Conservation (phyloP, 1,140 invertebrate species). For the Drosophila jambulina region DNA sequence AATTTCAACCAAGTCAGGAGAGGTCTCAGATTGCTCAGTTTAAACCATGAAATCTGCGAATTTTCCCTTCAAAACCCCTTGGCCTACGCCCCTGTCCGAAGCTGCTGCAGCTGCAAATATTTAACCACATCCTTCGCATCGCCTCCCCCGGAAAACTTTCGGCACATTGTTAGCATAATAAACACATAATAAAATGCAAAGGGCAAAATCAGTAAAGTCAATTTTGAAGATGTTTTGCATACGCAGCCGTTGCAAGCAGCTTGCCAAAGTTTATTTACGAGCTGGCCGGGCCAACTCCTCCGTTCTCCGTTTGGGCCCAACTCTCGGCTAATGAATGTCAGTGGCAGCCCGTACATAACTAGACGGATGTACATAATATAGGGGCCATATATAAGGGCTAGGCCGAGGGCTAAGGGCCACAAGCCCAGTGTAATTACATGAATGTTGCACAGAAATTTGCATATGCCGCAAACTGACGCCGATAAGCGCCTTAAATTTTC, state of each 20-base stretch:
- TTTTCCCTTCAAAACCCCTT: background rate
- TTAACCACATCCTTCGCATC: constrained; percentile 36
- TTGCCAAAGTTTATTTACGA: constrained; percentile 59
- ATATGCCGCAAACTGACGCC: constrained; percentile 60
- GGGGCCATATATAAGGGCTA: constrained; percentile 41
- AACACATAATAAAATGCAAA: constrained; percentile 79
- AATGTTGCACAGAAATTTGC: constrained; percentile 67
- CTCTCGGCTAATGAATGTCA: constrained; percentile 63
- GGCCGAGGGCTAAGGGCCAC: constrained; percentile 32
- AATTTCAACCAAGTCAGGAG: constrained; percentile 3
- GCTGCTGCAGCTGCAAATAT: constrained; percentile 44
- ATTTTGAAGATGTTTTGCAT: constrained; percentile 75
- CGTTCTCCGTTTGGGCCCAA: constrained; percentile 21
- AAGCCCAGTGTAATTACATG: constrained; percentile 66
- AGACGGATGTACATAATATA: constrained; percentile 1
- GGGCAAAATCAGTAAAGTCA: constrained; percentile 79
- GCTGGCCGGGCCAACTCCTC: constrained; percentile 28
- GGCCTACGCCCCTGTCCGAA: constrained; percentile 30
- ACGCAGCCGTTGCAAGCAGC: constrained; percentile 40
- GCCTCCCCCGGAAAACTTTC: constrained; percentile 52
- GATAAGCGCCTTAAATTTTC: constrained; percentile 82
- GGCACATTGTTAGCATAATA: constrained; percentile 80
- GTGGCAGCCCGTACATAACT: constrained; percentile 16
- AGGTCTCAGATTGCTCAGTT: background rate
- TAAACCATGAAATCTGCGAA: background rate